A percentile compares a stretch with the other conserved stretches of the same genome.
Conservation (phyloP, 2,797 vertebrate species). For the Bufotes viridis region DNA sequence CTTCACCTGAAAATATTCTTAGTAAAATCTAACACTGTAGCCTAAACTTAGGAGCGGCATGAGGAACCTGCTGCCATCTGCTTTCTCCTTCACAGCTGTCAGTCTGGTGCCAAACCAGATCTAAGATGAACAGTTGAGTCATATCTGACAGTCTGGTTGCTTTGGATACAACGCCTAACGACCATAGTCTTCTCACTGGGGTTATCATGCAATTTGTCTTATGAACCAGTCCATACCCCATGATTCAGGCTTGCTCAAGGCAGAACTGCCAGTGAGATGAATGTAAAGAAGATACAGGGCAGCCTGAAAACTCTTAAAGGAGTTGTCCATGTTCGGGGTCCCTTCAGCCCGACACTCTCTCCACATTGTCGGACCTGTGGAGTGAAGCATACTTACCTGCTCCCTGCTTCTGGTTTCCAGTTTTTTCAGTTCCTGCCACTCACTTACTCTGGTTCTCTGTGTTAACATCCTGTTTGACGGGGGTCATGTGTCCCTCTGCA, state of each 20-base stretch:
- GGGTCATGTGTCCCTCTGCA: no score
- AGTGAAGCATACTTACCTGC: no score
- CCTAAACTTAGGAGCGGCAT: not conserved
- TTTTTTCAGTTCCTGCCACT: no score
- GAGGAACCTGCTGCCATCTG: not conserved
- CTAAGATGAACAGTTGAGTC: not conserved
- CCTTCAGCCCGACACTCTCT: no score
- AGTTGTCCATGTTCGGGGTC: not conserved
- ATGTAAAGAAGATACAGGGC: not conserved
- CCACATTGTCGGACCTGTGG: no score
- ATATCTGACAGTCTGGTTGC: not conserved
- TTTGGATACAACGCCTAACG: not conserved
- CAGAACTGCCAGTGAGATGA: not conserved
- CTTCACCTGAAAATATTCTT: constrained; percentile 5
- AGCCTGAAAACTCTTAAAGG: not conserved
- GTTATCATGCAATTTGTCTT: not conserved
- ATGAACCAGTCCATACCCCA: not conserved
- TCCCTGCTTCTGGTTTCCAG: no score
- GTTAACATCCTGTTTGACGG: no score
- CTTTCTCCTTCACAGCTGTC: not conserved
- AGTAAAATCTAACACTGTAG: not conserved
- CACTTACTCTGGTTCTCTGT: no score
- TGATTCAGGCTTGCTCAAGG: not conserved
- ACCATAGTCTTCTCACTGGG: not conserved
- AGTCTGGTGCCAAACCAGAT: not conserved